phyloP scores from a whole-genome alignment of 2,888 invertebrate species.

The Drosophila subsilvestris region DNA sequence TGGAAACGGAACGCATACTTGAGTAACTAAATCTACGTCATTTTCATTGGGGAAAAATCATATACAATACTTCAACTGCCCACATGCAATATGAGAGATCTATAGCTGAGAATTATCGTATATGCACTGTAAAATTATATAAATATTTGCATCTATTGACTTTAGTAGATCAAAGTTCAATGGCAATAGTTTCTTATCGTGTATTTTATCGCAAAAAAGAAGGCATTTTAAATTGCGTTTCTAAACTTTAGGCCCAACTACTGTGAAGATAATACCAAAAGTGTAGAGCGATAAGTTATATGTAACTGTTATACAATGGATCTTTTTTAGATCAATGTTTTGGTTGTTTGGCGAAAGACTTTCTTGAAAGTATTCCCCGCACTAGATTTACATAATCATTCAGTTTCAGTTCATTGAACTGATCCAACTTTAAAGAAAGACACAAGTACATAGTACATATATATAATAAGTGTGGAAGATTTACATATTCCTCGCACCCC shows the following conservation, averaged over 20 bases:
- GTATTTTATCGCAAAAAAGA: conserved; percentile 1
- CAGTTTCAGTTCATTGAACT: conserved; percentile 27
- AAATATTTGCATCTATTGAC: background rate
- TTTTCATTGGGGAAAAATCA: conserved; percentile 1
- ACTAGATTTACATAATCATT: conserved; percentile 2
- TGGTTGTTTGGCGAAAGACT: background rate
- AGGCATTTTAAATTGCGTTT: no score
- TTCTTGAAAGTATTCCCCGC: background rate
- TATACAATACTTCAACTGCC: no score
- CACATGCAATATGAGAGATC: conserved; percentile 8
- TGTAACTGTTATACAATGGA: no score
- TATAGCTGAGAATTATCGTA: conserved; percentile 15
- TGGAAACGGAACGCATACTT: conserved; percentile 31
- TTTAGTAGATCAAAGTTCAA: conserved; percentile 26
- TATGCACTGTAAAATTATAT: background rate
- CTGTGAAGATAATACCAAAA: background rate
- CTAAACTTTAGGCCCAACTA: background rate
- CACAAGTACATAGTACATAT: background rate
- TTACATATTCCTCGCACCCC: conserved; percentile 3
- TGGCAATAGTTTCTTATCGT: conserved; percentile 30
- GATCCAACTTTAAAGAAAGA: conserved; percentile 12
- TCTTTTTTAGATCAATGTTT: background rate
- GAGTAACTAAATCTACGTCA: conserved; percentile 53
- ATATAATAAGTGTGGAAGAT: background rate
- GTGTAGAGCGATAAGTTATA: background rate